Percentiles rank a stretch among this genome's conserved stretches.
Conservation (phyloP, 2,797 vertebrate species). For the Pempheris klunzingeri region DNA sequence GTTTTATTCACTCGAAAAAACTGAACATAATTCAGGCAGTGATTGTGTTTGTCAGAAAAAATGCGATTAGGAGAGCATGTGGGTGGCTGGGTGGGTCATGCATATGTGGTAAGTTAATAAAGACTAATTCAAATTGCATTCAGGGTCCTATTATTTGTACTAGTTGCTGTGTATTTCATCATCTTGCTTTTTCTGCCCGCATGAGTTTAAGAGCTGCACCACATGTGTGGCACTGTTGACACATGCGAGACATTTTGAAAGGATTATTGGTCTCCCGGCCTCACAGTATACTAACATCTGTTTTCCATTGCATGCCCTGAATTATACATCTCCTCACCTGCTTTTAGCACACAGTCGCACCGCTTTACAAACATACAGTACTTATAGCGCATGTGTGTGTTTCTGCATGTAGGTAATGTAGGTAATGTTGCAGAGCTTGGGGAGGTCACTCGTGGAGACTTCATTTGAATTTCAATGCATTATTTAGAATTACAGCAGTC, state of each 20-base stretch:
- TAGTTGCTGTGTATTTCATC: not conserved
- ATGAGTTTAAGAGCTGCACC: not conserved
- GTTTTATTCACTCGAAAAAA: too few relatives aligned
- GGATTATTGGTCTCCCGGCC: constrained; percentile 38
- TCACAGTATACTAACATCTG: constrained; percentile 57
- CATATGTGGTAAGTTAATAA: not conserved
- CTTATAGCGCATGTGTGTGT: constrained; percentile 2
- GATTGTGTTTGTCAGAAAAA: too few relatives aligned
- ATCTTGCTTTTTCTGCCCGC: not conserved
- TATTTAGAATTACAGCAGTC: constrained; percentile 15
- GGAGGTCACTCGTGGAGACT: not conserved
- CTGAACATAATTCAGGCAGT: too few relatives aligned
- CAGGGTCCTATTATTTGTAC: not conserved
- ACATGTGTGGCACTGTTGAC: constrained; percentile 19
- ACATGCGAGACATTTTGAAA: constrained; percentile 24
- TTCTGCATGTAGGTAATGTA: not conserved
- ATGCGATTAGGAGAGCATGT: too few relatives aligned
- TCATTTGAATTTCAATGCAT: constrained; percentile 6
- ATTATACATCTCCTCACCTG: constrained; percentile 66
- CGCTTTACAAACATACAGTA: constrained; percentile 16
- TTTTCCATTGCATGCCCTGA: constrained; percentile 53
- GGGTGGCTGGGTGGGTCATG: not conserved
- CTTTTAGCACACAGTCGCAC: constrained; percentile 33
- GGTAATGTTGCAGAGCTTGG: not conserved
- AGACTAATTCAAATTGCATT: constrained; percentile 1